Conservation (phyloP, 2,888 invertebrate genomes). For the Chironomus riparius region DNA sequence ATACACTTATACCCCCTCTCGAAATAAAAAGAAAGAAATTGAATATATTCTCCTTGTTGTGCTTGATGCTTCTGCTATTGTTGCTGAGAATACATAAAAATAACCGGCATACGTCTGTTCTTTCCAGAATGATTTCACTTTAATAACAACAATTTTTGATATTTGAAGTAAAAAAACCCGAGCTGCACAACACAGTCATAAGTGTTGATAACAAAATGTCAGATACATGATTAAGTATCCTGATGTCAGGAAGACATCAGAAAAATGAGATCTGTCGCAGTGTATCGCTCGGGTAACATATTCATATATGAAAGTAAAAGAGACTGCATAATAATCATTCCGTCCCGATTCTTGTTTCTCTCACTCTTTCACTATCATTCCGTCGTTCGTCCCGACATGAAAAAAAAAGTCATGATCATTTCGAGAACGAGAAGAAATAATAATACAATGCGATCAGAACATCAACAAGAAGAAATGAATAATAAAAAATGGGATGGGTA, state of each 20-base stretch:
- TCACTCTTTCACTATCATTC: not conserved
- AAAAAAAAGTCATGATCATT: not conserved
- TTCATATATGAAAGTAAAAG: not conserved
- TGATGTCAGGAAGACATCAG: no score
- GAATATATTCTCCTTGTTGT: not conserved
- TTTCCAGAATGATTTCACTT: not conserved
- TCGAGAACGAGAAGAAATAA: not conserved
- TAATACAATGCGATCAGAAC: not conserved
- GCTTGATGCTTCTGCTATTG: not conserved
- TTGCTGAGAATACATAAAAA: not conserved
- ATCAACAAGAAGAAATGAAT: not conserved
- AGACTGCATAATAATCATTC: not conserved
- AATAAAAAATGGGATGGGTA: not conserved
- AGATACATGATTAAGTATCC: no score
- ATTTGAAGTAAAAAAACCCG: not conserved
- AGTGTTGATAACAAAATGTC: no score
- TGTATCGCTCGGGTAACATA: no score
- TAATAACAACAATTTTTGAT: not conserved
- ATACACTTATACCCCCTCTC: not conserved
- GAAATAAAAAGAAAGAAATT: not conserved
- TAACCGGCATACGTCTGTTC: not conserved
- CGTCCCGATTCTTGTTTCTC: not conserved
- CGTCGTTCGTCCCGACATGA: no score
- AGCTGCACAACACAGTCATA: no score
- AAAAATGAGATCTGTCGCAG: no score